Evolutionary conservation across 2,888 invertebrate species (phyloP).

Genomic region (Eupeodes latifasciatus): DNA sequence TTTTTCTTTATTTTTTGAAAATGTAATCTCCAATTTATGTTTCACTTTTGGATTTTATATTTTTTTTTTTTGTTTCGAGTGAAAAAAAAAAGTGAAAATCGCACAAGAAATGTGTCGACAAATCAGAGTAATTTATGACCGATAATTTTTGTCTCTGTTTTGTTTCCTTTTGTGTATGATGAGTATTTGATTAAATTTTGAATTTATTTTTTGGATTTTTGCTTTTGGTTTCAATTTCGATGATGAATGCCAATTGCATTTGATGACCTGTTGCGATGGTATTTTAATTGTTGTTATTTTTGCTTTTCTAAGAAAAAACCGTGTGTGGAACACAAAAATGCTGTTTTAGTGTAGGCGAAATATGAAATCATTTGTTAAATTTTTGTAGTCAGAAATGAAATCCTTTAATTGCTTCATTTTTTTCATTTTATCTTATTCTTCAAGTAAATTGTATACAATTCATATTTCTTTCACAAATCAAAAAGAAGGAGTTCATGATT

Average conservation of each 20-base stretch:
- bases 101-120: constrained; percentile 47
- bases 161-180: not conserved
- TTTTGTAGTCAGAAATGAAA: constrained; percentile 4
- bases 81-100: constrained; percentile 64
- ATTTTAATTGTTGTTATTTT: constrained; percentile 54
- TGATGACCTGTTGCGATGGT: constrained; percentile 60
- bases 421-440: too few relatives aligned
- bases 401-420: not conserved
- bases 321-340: constrained; percentile 9
- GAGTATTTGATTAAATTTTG: constrained; percentile 4
- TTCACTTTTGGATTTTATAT: not conserved
- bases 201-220: constrained; percentile 26
- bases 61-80: not conserved
- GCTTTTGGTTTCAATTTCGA: constrained; percentile 4
- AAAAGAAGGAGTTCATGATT: not conserved
- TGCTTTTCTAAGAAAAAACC: constrained; percentile 11
- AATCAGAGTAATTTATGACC: constrained; percentile 33
- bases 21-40: constrained; percentile 28
- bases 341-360: not conserved
- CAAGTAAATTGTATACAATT: too few relatives aligned
- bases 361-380: constrained; percentile 22
- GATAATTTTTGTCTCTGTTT: constrained; percentile 39
- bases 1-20: not conserved
- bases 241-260: constrained; percentile 22
- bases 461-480: too few relatives aligned